Conservation (phyloP, 2,888 invertebrate genomes). For the Parnassius glacialis region DNA sequence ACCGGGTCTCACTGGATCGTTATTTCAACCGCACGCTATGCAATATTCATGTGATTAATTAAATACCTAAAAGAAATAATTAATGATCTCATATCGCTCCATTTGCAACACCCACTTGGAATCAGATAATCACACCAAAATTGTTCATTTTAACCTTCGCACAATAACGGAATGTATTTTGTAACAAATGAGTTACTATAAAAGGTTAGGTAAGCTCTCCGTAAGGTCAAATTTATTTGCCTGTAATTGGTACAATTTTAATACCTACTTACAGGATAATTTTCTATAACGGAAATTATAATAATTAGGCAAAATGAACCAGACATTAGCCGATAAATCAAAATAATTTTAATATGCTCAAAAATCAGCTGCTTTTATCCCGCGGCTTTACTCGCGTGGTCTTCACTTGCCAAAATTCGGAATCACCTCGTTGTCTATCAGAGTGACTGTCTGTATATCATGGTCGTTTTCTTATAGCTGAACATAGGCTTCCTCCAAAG, state of each 20-base stretch:
- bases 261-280: conserved; percentile 9
- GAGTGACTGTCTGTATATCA: too few species aligned
- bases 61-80: not conserved
- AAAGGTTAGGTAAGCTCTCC: conserved; percentile 4
- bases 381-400: too few species aligned
- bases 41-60: not conserved
- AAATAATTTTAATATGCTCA: not conserved
- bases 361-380: not conserved
- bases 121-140: conserved; percentile 7
- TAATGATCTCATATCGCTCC: not conserved
- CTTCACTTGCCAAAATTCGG: too few species aligned
- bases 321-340: too few species aligned
- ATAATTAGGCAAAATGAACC: not conserved
- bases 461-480: too few species aligned
- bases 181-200: conserved; percentile 4
- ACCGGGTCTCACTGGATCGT: not conserved
- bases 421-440: too few species aligned
- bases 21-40: not conserved
- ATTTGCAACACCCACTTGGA: conserved; percentile 14
- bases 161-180: conserved; percentile 1
- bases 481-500: too few species aligned
- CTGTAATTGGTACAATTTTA: conserved; percentile 5
- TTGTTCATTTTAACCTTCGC: conserved; percentile 8
- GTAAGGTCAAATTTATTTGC: conserved; percentile 11
- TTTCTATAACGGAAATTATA: conserved; percentile 11